Evolutionary conservation across 1,140 invertebrate species (phyloP), one percentile per base, ranked within the genome.

Genomic region (Metaphire vulgaris): DNA sequence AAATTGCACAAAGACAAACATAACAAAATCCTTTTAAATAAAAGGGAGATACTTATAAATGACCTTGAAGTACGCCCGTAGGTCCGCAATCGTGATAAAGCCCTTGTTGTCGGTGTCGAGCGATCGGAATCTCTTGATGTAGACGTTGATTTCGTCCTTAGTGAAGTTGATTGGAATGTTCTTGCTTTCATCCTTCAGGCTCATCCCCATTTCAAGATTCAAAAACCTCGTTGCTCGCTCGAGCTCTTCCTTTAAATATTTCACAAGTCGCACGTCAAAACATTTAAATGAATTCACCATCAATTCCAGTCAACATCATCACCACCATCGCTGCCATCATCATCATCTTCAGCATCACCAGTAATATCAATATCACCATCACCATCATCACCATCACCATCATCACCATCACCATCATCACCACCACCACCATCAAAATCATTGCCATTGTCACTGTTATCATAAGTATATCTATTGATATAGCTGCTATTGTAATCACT

Each of bases 1-100:
- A 32, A 31, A 12, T 14, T 31, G 70, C 2, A 12, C 6, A 14
- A 12, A 26, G 6, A n/a, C n/a, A n/a, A n/a, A n/a, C n/a, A n/a
- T n/a, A n/a, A n/a, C n/a, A n/a, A n/a, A n/a, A n/a, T n/a, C n/a
- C n/a, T n/a, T n/a, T n/a, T n/a, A n/a, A n/a, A n/a, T n/a, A n/a
- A n/a, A n/a, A n/a, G n/a, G n/a, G n/a, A n/a, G n/a, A n/a, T n/a
- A n/a, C n/a, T n/a, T n/a, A n/a, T n/a, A n/a, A n/a, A n/a, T 29
- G 89, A 97, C 96, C 91, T 98, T 96, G 29, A 99, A 89, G 84
- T 94, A 93, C 83, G 92, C 89, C 78, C 96, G 89, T 76, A 99
- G 94, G 86, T 99, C 97, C 85, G 97, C 98, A 77, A 99, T 93
- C 34, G 96, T 98, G 68, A 99, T 96, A 83, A 95, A 99, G 80